phyloP scores from a whole-genome alignment of 2,113 vertebrate genomes.

The Petaurus breviceps region DNA sequence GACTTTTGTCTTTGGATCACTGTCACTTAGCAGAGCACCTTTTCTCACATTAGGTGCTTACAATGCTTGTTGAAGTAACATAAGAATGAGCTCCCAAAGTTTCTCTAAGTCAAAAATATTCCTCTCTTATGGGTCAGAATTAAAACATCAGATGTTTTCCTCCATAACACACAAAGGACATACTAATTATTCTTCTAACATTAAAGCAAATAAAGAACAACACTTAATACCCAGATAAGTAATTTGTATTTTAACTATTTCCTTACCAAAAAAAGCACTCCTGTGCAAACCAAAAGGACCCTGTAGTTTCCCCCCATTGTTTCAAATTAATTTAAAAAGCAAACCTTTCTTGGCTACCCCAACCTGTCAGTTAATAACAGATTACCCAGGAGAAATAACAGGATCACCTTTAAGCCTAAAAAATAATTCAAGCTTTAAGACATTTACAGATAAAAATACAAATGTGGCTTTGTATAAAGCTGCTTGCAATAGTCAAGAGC shows the following conservation, averaged over 20 bases:
- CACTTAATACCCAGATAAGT: background rate
- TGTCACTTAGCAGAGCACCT: background rate
- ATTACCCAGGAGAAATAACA: conserved; percentile 23
- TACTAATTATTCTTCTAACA: conserved; percentile 29
- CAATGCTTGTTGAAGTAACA: background rate
- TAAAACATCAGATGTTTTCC: conserved; percentile 22
- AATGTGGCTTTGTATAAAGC: conserved; percentile 20
- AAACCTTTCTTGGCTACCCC: conserved; percentile 8
- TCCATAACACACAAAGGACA: background rate
- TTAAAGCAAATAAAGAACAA: conserved; percentile 7
- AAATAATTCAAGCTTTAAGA: conserved; percentile 45
- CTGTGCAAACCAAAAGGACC: conserved; percentile 16
- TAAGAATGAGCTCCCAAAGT: background rate
- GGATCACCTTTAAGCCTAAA: conserved; percentile 38
- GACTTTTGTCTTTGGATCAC: background rate
- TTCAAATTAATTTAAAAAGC: background rate
- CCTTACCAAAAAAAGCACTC: conserved; percentile 19
- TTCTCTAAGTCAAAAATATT: conserved; percentile 39
- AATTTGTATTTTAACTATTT: conserved; percentile 34
- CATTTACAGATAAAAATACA: conserved; percentile 55
- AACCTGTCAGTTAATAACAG: conserved; percentile 28
- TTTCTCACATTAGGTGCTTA: background rate
- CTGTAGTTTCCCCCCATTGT: background rate
- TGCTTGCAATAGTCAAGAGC: background rate
- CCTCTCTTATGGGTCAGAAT: conserved; percentile 2